These are phyloP conservation scores for Elegia similella DNA, from an alignment of 2,888 invertebrate species.

Conservation along the genomic window DNA sequence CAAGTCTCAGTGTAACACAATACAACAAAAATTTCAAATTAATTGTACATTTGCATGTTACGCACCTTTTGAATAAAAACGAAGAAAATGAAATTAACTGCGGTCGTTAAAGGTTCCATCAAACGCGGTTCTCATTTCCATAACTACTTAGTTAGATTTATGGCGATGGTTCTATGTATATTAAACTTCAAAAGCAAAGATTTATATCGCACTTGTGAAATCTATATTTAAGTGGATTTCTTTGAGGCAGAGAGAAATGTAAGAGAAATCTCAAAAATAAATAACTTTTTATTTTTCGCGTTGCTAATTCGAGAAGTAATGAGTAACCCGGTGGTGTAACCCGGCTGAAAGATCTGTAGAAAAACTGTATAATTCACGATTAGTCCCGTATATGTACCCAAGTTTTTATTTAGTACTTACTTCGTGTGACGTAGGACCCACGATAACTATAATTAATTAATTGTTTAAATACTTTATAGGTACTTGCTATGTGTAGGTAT, in stretches of 20 bases:
- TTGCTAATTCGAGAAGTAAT: too few species aligned
- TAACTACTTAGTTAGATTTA: conserved; percentile 12
- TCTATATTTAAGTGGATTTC: not conserved
- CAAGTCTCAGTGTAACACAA: not conserved
- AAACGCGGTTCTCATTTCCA: conserved; percentile 16
- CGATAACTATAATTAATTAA: too few species aligned
- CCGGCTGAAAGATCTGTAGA: too few species aligned
- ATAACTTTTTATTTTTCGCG: not conserved
- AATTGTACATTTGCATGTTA: conserved; percentile 23
- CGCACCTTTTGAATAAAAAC: conserved; percentile 18
- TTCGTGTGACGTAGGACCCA: too few species aligned
- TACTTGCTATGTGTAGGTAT: too few species aligned
- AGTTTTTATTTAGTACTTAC: too few species aligned
- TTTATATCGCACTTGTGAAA: conserved; percentile 1
- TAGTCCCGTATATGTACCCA: too few species aligned
- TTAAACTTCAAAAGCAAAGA: conserved; percentile 5
- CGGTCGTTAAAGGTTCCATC: conserved; percentile 18
- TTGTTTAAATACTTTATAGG: too few species aligned
- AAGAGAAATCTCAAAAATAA: not conserved
- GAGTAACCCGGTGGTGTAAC: too few species aligned
- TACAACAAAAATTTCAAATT: conserved; percentile 18
- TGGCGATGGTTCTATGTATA: conserved; percentile 1
- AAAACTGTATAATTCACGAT: too few species aligned
- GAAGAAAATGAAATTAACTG: conserved; percentile 15
- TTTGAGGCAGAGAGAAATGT: too few species aligned